Evolutionary conservation across 35 echinoderm and acorn worm species (phyloP), one percentile per base, ranked within the genome.

Genomic region (Chiridota heheva): DNA sequence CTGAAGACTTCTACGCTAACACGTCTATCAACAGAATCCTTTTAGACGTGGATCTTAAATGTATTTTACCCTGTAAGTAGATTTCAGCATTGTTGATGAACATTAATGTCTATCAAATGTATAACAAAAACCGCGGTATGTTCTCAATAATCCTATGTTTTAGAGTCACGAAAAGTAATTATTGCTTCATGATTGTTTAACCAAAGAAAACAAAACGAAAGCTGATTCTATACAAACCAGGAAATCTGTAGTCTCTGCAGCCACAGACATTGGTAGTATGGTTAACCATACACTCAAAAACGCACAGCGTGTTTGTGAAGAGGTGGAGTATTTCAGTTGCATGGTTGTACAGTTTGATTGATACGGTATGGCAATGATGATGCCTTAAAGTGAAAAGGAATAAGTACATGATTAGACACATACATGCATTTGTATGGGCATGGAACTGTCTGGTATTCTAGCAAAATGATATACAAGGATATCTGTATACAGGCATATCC

Each of bases 201-300:
- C n/a, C n/a, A n/a, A n/a, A n/a, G n/a, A n/a, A n/a, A n/a, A n/a
- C n/a, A n/a, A n/a, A n/a, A n/a, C n/a, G n/a, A n/a, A n/a, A n/a
- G n/a, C n/a, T n/a, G n/a, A n/a, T n/a, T n/a, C n/a, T n/a, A n/a
- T n/a, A n/a, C n/a, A n/a, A n/a, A 78, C 75, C 75, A 41, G 75
- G 51, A 15, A 43, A 31, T 60, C 62, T 78, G 36, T 78, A 78
- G 46, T 34, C 58, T 3, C 75, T 49, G 33, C 75, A 78, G 20
- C 53, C 75, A 24, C 75, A 78, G 8, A 34, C 39, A 22, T 62
- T 42, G 15, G 53, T 59, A 15, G 62, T 35, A 38, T 17, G 20
- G 15, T 60, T 58, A 6, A 41, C 34, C 35, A 60, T 38, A 62
- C 75, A 78, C 41, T 78, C 75, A 42, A 40, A 78, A 12, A 26